Percentiles rank a stretch among this genome's conserved stretches.
phyloP scores from a whole-genome alignment of 2,797 vertebrate species.

The Chelmon rostratus region DNA sequence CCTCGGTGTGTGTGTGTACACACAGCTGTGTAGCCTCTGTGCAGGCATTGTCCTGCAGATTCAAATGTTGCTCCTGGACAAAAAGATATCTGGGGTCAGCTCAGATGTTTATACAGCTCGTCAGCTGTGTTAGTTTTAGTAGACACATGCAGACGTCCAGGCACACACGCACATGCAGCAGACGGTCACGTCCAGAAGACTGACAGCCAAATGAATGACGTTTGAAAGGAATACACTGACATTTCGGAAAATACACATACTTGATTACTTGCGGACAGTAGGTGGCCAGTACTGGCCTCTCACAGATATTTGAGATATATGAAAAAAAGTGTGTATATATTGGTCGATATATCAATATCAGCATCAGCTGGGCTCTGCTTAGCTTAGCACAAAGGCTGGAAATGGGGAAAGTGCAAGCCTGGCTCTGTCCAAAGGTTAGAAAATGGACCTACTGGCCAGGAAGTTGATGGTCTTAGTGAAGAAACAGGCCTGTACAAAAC shows the following conservation, averaged over 20 bases:
- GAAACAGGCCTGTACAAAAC: not conserved
- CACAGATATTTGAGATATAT: too few species aligned
- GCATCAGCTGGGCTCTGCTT: not conserved
- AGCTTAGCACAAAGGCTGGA: not conserved
- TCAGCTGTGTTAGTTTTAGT: conserved; percentile 74
- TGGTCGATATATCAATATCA: too few species aligned
- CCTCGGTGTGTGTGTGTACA: conserved; percentile 57
- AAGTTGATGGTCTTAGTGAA: not conserved
- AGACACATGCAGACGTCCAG: conserved; percentile 21
- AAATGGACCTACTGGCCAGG: not conserved
- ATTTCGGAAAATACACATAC: not conserved
- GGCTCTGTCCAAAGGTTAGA: not conserved
- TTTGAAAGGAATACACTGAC: conserved; percentile 1
- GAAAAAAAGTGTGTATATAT: too few species aligned
- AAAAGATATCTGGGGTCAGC: conserved; percentile 70
- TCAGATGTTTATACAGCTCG: conserved; percentile 75
- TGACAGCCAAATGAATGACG: conserved; percentile 9
- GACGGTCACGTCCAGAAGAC: conserved; percentile 21
- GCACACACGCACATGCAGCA: conserved; percentile 18
- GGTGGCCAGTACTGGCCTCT: too few species aligned
- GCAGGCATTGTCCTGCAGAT: conserved; percentile 70
- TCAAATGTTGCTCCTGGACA: conserved; percentile 75
- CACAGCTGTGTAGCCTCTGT: conserved; percentile 77
- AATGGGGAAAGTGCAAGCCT: not conserved
- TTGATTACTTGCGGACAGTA: not conserved